phyloP scores from a whole-genome alignment of 2,113 vertebrate species.

The Narcine bancroftii region DNA sequence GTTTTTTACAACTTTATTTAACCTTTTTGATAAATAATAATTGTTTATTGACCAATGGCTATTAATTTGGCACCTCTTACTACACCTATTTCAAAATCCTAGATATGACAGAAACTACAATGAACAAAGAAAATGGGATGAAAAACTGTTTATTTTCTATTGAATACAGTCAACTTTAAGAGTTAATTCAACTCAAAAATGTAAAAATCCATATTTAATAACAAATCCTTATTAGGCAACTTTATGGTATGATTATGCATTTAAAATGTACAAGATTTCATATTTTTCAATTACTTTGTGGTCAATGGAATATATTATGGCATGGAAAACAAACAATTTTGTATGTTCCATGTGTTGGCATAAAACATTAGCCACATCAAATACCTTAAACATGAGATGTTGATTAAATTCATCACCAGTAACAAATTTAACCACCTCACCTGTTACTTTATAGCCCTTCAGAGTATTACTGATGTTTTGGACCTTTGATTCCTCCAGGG shows the following conservation, averaged over 20 bases:
- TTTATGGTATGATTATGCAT: not conserved
- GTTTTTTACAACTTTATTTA: too few relatives aligned
- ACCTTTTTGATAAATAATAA: too few relatives aligned
- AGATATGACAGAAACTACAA: too few relatives aligned
- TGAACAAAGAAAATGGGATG: too few relatives aligned
- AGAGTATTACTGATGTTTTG: not conserved
- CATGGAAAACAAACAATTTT: not conserved
- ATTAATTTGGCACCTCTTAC: too few relatives aligned
- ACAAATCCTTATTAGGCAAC: too few relatives aligned
- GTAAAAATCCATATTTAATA: too few relatives aligned
- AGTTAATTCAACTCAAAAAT: too few relatives aligned
- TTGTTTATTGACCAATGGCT: too few relatives aligned
- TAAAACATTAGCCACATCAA: not conserved
- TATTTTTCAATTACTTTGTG: not conserved
- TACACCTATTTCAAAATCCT: too few relatives aligned
- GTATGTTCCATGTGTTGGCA: not conserved
- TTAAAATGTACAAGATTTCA: not conserved
- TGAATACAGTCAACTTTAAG: too few relatives aligned
- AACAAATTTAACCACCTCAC: not conserved
- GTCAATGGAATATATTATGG: not conserved
- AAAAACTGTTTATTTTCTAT: too few relatives aligned
- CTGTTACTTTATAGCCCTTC: not conserved
- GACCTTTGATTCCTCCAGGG: not conserved
- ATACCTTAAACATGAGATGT: not conserved
- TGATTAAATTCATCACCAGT: not conserved